Conservation (phyloP, 2,888 invertebrate species). For the Caenorhabditis sp. region DNA sequence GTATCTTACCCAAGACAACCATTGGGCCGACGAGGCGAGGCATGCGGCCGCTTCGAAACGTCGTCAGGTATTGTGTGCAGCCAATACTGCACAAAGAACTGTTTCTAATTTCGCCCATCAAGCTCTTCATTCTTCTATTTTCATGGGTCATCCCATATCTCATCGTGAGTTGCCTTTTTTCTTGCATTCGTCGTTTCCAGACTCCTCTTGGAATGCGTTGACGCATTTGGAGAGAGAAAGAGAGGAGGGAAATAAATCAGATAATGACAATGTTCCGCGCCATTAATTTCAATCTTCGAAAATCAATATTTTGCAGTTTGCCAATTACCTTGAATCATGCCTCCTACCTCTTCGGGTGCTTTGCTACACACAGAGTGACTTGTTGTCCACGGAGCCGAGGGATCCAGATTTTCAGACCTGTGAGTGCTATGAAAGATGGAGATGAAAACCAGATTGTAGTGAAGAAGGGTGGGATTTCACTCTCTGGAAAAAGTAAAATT, state of each 20-base stretch:
- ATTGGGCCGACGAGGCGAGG: constrained; percentile 49
- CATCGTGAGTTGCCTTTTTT: constrained; percentile 73
- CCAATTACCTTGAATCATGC: constrained; percentile 82
- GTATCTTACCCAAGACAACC: constrained; percentile 57
- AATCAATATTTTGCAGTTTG: constrained; percentile 73
- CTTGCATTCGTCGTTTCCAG: background rate
- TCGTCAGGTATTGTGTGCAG: constrained; percentile 61
- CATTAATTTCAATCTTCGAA: constrained; percentile 34
- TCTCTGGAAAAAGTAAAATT: too few relatives aligned
- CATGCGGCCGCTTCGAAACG: constrained; percentile 60
- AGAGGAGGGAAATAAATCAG: constrained; percentile 44
- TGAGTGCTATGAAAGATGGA: constrained; percentile 26
- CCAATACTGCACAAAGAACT: constrained; percentile 61
- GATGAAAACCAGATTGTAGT: too few relatives aligned
- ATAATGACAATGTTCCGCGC: constrained; percentile 42
- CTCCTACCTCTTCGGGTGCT: constrained; percentile 79
- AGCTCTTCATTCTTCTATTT: constrained; percentile 75
- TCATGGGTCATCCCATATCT: constrained; percentile 82
- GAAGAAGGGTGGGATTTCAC: too few relatives aligned
- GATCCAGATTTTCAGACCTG: constrained; percentile 76
- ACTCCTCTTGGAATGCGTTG: background rate
- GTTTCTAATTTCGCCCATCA: constrained; percentile 70
- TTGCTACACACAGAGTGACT: constrained; percentile 82
- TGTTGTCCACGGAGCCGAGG: constrained; percentile 77
- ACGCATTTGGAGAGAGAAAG: constrained; percentile 7